Percentiles rank a stretch among this genome's conserved stretches.
Evolutionary conservation across 2,113 vertebrate genomes (phyloP).

Genomic region (Phocoena sinus): DNA sequence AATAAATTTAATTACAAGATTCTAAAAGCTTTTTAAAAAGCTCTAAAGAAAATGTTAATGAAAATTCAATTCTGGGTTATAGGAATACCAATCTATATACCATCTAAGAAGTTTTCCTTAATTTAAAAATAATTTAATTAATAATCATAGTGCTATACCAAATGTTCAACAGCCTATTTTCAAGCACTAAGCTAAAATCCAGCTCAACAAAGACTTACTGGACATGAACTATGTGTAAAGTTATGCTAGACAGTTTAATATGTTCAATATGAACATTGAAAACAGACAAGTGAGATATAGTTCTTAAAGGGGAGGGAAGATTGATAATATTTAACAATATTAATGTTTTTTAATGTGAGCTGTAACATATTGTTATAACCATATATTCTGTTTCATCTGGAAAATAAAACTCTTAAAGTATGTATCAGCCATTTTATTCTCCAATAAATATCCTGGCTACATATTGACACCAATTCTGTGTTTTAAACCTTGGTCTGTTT

Average conservation of each 20-base stretch:
- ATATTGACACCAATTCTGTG: neutral
- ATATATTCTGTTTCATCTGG: neutral
- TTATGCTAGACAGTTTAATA: neutral
- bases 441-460: neutral
- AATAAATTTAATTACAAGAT: neutral
- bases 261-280: neutral
- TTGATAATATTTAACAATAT: neutral
- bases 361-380: neutral
- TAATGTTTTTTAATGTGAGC: neutral
- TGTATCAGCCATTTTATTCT: neutral
- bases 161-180: neutral
- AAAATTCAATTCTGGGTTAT: neutral
- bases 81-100: neutral
- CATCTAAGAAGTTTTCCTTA: neutral
- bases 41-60: neutral
- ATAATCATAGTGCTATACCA: neutral
- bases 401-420: conserved; percentile 8
- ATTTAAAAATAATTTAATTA: neutral
- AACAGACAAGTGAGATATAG: neutral
- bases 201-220: neutral
- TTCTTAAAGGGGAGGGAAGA: neutral
- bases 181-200: neutral
- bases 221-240: neutral
- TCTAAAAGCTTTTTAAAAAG: neutral
- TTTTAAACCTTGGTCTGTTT: neutral